phyloP scores from a whole-genome alignment of 1,140 invertebrate species.

The Heliconius melpomene region DNA sequence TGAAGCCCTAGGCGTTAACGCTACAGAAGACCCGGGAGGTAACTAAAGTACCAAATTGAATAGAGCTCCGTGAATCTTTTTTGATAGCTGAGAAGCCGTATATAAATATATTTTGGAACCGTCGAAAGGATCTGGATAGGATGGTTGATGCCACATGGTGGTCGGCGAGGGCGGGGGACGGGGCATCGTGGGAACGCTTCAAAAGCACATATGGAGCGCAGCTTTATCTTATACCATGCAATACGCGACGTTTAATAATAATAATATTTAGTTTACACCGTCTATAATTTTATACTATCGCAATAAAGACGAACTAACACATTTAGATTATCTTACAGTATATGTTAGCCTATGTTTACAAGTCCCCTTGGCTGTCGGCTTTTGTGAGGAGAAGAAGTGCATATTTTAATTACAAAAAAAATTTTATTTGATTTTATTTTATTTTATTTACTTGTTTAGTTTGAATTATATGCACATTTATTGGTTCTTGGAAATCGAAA shows the following conservation, averaged over 20 bases:
- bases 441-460: not conserved
- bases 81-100: slow-evolving; percentile 22
- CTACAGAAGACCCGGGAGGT: slow-evolving; percentile 71
- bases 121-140: slow-evolving; percentile 50
- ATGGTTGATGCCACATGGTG: slow-evolving; percentile 70
- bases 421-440: not conserved
- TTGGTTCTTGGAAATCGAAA: slow-evolving; percentile 1
- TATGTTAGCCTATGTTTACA: slow-evolving; percentile 34
- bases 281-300: slow-evolving; percentile 57
- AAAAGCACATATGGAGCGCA: slow-evolving; percentile 72
- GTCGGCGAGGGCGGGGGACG: slow-evolving; percentile 44
- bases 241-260: slow-evolving; percentile 71
- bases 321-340: slow-evolving; percentile 52
- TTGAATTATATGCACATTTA: not conserved
- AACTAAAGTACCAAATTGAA: slow-evolving; percentile 50
- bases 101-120: slow-evolving; percentile 25
- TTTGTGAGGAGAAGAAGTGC: slow-evolving; percentile 36
- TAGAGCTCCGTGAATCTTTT: slow-evolving; percentile 45
- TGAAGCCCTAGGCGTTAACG: slow-evolving; percentile 74
- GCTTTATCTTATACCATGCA: slow-evolving; percentile 71
- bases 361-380: slow-evolving; percentile 36
- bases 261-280: slow-evolving; percentile 69
- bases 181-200: slow-evolving; percentile 66
- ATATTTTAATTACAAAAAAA: slow-evolving; percentile 30
- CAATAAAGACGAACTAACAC: slow-evolving; percentile 49